phyloP scores from a whole-genome alignment of 2,113 vertebrate species.

The Clarias magur region DNA sequence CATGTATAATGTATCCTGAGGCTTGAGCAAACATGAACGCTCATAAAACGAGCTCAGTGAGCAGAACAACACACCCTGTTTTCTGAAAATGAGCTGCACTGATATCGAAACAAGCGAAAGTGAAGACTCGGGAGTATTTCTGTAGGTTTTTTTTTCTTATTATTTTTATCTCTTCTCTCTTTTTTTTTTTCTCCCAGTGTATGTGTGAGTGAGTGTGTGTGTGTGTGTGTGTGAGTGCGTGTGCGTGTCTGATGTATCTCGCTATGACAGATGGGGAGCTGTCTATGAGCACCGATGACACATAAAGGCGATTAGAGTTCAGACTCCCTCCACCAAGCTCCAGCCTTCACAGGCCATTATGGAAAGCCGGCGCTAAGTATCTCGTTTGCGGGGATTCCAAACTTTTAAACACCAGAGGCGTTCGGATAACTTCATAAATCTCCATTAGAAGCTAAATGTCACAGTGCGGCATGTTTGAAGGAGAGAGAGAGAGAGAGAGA shows the following conservation, averaged over 20 bases:
- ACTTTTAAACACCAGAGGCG: slow-evolving; percentile 64
- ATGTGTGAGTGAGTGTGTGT: not conserved
- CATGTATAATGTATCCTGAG: slow-evolving; percentile 20
- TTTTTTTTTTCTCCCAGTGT: not conserved
- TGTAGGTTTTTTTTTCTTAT: not conserved
- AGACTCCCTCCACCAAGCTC: slow-evolving; percentile 59
- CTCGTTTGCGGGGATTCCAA: slow-evolving; percentile 60
- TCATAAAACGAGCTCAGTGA: slow-evolving; percentile 14
- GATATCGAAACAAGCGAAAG: not conserved
- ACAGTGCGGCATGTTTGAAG: slow-evolving; percentile 32
- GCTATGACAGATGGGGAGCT: slow-evolving; percentile 65
- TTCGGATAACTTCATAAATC: slow-evolving; percentile 54
- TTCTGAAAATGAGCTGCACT: not conserved
- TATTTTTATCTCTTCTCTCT: not conserved
- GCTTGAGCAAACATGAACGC: slow-evolving; percentile 12
- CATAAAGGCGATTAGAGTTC: slow-evolving; percentile 67
- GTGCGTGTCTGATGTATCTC: slow-evolving; percentile 57
- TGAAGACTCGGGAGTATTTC: not conserved
- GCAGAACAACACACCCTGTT: not conserved
- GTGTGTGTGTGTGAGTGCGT: slow-evolving; percentile 13
- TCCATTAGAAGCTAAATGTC: slow-evolving; percentile 54
- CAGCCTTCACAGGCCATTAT: slow-evolving; percentile 63
- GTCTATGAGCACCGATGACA: slow-evolving; percentile 62
- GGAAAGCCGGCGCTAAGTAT: slow-evolving; percentile 47
- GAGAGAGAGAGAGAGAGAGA: not conserved